These are phyloP conservation scores for Brenthis hecate DNA, from an alignment of 2,888 invertebrate genomes.

Conservation along the genomic window DNA sequence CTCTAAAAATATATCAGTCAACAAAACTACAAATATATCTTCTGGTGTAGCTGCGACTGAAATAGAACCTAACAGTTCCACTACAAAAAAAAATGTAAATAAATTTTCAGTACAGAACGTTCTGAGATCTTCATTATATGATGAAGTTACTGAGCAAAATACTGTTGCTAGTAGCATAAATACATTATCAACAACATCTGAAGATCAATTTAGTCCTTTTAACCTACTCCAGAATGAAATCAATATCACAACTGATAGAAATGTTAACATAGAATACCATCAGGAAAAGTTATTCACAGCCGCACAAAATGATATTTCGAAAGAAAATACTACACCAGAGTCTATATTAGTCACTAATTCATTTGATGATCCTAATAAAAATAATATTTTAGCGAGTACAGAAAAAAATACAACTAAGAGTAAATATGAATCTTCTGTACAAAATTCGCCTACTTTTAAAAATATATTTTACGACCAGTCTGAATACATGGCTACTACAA, in stretches of 20 bases:
- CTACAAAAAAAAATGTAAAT: background rate
- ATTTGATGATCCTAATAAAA: no score
- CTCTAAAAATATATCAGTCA: background rate
- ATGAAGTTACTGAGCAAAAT: background rate
- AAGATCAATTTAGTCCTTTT: no score
- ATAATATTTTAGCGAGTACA: no score
- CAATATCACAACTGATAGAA: no score
- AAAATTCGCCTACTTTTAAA: constrained; percentile 2
- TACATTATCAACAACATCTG: background rate
- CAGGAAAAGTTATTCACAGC: no score
- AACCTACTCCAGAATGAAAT: no score
- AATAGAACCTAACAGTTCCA: background rate
- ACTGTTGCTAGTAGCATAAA: background rate
- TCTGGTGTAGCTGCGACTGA: background rate
- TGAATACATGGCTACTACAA: background rate
- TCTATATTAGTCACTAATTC: no score
- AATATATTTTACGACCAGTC: background rate
- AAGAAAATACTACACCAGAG: no score
- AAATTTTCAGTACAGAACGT: background rate
- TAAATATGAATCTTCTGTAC: background rate
- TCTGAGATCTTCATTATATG: background rate
- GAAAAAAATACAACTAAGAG: background rate
- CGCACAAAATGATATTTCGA: no score
- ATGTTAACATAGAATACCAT: no score
- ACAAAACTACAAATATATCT: background rate